Percentiles rank a stretch among this genome's conserved stretches.
Conservation (phyloP, 2,113 vertebrate genomes). For the Urocolius indicus region DNA sequence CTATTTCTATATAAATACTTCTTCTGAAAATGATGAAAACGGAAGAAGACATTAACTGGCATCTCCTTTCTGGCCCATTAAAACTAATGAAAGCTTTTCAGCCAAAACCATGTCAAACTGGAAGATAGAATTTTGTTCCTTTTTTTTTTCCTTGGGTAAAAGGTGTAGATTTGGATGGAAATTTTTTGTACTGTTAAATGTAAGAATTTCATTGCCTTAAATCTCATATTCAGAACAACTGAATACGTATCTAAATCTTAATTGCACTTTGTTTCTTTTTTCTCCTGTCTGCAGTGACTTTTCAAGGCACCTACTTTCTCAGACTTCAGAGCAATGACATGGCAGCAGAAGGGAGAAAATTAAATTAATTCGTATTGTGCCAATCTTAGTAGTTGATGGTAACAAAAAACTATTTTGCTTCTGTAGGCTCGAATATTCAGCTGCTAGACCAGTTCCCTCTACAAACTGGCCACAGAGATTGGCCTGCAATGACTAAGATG, state of each 20-base stretch:
- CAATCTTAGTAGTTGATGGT: neutral
- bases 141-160: neutral
- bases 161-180: neutral
- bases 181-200: neutral
- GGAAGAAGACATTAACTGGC: neutral
- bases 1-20: neutral
- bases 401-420: neutral
- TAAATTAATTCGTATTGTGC: neutral
- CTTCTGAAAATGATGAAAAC: neutral
- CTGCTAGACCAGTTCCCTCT: neutral
- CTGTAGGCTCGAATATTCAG: neutral
- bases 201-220: neutral
- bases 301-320: neutral
- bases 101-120: neutral
- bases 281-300: neutral
- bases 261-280: neutral
- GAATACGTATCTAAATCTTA: neutral
- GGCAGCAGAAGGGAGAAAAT: neutral
- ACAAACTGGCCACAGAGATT: neutral
- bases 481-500: neutral
- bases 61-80: neutral
- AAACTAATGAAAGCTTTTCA: neutral
- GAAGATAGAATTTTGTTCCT: neutral
- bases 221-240: neutral
- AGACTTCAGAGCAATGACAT: neutral